Base-by-base conservation (phyloP, 2,113 vertebrate species). In the Cyanoliseus patagonus region DNA sequence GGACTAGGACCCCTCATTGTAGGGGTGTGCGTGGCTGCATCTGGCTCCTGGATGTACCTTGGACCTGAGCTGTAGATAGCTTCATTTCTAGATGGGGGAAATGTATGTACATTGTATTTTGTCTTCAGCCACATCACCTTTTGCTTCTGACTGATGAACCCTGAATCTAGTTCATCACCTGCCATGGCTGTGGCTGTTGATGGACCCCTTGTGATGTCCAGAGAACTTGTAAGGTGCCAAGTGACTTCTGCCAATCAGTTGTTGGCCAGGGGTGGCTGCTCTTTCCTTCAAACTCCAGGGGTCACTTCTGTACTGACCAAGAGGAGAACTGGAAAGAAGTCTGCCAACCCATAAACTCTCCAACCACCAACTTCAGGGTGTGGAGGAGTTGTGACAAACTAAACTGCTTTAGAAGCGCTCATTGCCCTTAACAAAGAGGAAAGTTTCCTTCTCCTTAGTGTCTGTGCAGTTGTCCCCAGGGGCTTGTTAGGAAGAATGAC, bases 401-500 rank as follows among this genome's bases (percentile, higher is more conserved):
- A 16, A 83, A 53, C 20, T 39, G 33, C 27, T 66, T 78, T 20
- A 77, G 35, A 42, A 68, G 15, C 12, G 10, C 17, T 81, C 8
- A 8, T 73, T 55, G 68, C 11, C 59, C 73, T 77, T 30, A 88
- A 92, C 52, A 90, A 46, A 81, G 9, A 35, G n/a, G 24, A 88
- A 96, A 92, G 28, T 95, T 97, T 97, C 35, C 46, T 68, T 67
- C 51, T 79, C 59, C 61, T 90, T 49, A 33, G 53, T 39, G 47
- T 28, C 44, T 55, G 7, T 69, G 95, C 93, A 95, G 84, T 70
- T 94, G 61, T 74, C 81, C 77, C 25, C 6, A 15, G 8, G 83
- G 79, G 16, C 66, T 97, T 88, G 77, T 96, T 97, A 97, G 78
- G n/a, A 47, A 90, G 28, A 17, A 70, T 22, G 49, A 83, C 15